phyloP scores from a whole-genome alignment of 2,888 invertebrate species.

The Catocala fraxini region DNA sequence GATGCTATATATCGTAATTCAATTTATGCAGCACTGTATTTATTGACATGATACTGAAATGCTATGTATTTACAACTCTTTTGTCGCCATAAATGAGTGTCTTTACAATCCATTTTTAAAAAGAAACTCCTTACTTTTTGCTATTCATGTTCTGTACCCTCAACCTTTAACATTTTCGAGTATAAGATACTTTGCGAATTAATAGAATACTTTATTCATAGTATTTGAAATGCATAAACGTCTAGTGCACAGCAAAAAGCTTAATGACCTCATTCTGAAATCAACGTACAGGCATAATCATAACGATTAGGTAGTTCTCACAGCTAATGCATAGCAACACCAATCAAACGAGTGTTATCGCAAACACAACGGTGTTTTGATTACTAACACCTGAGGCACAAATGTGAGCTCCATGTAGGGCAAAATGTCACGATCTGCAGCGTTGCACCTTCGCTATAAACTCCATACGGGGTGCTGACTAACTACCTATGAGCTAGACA shows the following conservation, averaged over 20 bases:
- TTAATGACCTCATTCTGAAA: slow-evolving; percentile 5
- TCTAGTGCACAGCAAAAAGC: background rate
- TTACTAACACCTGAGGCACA: slow-evolving; percentile 71
- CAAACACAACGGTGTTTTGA: slow-evolving; percentile 60
- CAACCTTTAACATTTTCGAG: too few species aligned
- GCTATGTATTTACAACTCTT: too few species aligned
- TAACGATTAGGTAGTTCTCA: slow-evolving; percentile 14
- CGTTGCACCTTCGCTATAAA: slow-evolving; percentile 63
- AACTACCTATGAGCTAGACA: slow-evolving; percentile 48
- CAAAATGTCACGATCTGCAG: slow-evolving; percentile 67
- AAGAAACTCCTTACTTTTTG: too few species aligned
- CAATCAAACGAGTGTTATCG: slow-evolving; percentile 54
- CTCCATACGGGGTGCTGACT: slow-evolving; percentile 46
- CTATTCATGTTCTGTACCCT: too few species aligned
- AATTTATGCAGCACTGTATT: too few species aligned
- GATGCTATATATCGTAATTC: too few species aligned
- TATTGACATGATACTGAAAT: too few species aligned
- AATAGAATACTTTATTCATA: background rate
- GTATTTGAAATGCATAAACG: background rate
- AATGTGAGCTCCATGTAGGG: slow-evolving; percentile 57
- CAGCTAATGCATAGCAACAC: slow-evolving; percentile 51
- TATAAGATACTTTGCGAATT: too few species aligned
- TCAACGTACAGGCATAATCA: slow-evolving; percentile 1
- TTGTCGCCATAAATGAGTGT: too few species aligned
- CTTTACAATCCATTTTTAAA: too few species aligned